Percentiles rank a stretch among this genome's conserved stretches.
Evolutionary conservation across 2,113 vertebrate genomes (phyloP).

Genomic region (Lichenostomus cassidix): DNA sequence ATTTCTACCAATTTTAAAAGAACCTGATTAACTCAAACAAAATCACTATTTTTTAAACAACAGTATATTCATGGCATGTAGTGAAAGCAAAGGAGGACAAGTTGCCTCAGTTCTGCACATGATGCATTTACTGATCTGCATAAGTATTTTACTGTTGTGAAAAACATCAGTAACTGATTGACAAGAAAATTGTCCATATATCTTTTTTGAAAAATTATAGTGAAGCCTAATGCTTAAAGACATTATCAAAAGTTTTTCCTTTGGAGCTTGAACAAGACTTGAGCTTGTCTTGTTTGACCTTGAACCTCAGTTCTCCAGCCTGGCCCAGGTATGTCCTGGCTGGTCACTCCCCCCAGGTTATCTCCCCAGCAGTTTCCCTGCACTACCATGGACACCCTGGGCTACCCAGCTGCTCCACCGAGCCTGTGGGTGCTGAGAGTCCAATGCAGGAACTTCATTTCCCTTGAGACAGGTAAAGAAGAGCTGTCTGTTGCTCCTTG

Average conservation of each 20-base stretch:
- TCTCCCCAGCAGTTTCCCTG: not conserved
- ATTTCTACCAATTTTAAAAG: not conserved
- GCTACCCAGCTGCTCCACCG: not conserved
- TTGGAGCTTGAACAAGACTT: not conserved
- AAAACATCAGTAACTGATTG: not conserved
- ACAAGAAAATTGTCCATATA: not conserved
- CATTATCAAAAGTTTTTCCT: not conserved
- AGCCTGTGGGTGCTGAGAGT: not conserved
- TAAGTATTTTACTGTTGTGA: not conserved
- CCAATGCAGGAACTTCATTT: not conserved
- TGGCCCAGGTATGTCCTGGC: too few relatives aligned
- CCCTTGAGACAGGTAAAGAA: not conserved
- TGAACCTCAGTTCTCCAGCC: not conserved
- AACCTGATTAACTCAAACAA: fast-evolving
- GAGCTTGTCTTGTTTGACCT: not conserved
- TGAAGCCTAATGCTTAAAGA: not conserved
- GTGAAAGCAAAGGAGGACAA: not conserved
- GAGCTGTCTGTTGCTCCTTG: not conserved
- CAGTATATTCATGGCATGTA: not conserved
- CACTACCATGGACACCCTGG: fast-evolving
- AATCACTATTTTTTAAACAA: not conserved
- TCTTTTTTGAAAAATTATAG: too few relatives aligned
- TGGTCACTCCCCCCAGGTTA: not conserved
- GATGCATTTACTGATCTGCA: not conserved
- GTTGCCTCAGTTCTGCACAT: not conserved